Base-by-base conservation (phyloP, 2,888 invertebrate genomes). In the Coenonympha glycerion region DNA sequence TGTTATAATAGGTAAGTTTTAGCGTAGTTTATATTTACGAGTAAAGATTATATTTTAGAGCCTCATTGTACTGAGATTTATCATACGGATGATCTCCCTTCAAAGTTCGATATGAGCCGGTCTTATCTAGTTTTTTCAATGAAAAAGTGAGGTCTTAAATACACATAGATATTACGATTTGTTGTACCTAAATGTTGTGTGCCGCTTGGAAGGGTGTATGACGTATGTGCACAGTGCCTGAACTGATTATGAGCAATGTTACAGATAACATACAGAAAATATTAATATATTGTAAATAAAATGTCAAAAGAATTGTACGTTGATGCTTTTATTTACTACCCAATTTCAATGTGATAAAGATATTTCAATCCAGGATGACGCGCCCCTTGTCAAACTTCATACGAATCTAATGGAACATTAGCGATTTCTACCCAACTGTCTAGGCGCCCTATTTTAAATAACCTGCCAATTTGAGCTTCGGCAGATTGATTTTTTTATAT, bases 241-340 rank as follows among this genome's bases (percentile, higher is more conserved):
- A 75, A 76, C 69, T 74, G 72, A 80, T 56, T 41, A 69, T 65
- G 76, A 74, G 68, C 70, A 69, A 67, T 60, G 65, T 73, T 71
- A 68, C 65, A 68, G 66, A 76, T 71, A 71, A 68, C 75, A 66
- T 56, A 68, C 73, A 84, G 79, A 84, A 76, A 77, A 84, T 83
- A 85, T 80, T 80, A 85, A 83, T 85, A 85, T 87, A 84, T 86
- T 86, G 85, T 86, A 86, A 85, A 86, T 84, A 85, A 85, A 81
- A 75, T 70, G 68, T 75, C 64, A 69, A 74, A 71, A 73, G 16
- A 49, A 52, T 26, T 41, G 15, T 26, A 41, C 40, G 6, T 28
- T 47, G 42, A 6, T 50, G 37, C 19, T 54, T 49, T 55, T 37
- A 39, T 51, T 57, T 19, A 24, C 33, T 6, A 26, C 1, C 24